These are phyloP conservation scores for Callionymus lyra DNA, from an alignment of 2,113 vertebrate species.

Conservation along the genomic window DNA sequence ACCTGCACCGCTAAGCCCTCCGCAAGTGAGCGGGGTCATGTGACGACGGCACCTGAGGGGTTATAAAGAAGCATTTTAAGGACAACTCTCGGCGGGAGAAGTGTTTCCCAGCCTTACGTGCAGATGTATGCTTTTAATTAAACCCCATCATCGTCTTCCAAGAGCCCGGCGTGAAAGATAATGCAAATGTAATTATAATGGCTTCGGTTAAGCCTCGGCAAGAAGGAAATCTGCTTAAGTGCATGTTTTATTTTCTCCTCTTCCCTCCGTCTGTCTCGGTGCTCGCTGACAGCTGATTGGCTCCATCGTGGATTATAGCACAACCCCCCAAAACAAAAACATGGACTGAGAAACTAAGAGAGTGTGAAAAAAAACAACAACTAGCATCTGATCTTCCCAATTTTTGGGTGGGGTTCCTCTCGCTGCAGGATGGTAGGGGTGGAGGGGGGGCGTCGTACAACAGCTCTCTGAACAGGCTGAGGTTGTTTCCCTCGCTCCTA, in stretches of 20 bases:
- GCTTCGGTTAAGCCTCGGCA: too few species aligned
- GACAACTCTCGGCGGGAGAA: too few species aligned
- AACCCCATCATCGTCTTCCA: too few species aligned
- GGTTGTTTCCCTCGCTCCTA: constrained; percentile 29
- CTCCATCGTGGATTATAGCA: neutral
- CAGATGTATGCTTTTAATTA: too few species aligned
- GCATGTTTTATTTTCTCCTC: constrained; percentile 1
- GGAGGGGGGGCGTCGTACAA: constrained; percentile 19
- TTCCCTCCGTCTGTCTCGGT: constrained; percentile 1
- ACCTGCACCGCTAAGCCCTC: too few species aligned
- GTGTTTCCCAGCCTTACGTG: too few species aligned
- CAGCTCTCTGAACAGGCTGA: constrained; percentile 22
- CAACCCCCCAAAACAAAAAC: constrained; percentile 3
- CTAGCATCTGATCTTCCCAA: constrained; percentile 20
- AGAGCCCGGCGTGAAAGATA: too few species aligned
- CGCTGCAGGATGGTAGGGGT: constrained; percentile 25
- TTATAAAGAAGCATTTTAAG: too few species aligned
- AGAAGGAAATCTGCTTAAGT: too few species aligned
- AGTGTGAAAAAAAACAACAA: constrained; percentile 30
- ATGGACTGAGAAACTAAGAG: neutral
- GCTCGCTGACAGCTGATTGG: constrained; percentile 8
- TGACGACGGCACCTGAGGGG: too few species aligned
- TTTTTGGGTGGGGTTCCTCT: constrained; percentile 52
- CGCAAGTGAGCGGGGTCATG: too few species aligned
- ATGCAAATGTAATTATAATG: too few species aligned